phyloP scores from a whole-genome alignment of 2,888 invertebrate species.

The Tetrapedia diversipes region DNA sequence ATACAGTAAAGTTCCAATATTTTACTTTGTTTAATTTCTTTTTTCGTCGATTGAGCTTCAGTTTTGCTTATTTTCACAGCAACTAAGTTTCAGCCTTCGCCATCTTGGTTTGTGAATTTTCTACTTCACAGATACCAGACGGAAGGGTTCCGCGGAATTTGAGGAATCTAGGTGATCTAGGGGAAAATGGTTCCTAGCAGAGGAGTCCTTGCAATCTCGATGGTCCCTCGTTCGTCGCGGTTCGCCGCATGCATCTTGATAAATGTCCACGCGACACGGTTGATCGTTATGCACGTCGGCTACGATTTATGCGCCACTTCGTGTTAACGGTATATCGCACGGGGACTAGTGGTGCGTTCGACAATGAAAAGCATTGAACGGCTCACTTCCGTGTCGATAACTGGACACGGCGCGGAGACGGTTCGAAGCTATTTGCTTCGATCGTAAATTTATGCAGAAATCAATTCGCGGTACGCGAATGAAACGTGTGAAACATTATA shows the following conservation, averaged over 20 bases:
- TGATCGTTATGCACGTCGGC: slow-evolving; percentile 46
- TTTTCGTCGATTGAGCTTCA: too few species aligned
- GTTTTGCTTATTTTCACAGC: too few species aligned
- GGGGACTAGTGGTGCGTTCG: background rate
- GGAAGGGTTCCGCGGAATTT: too few species aligned
- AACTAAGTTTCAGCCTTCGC: too few species aligned
- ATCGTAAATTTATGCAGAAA: background rate
- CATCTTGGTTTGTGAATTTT: background rate
- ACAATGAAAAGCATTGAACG: slow-evolving; percentile 19
- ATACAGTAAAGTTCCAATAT: too few species aligned
- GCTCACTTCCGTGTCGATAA: slow-evolving; percentile 25
- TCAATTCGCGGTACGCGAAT: too few species aligned
- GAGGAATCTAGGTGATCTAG: too few species aligned
- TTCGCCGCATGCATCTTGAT: slow-evolving; percentile 52
- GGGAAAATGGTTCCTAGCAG: background rate
- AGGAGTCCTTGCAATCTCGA: background rate
- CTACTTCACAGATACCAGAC: too few species aligned
- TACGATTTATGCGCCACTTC: slow-evolving; percentile 32
- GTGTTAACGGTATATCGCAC: slow-evolving; percentile 43
- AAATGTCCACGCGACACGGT: slow-evolving; percentile 44
- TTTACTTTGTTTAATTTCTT: too few species aligned
- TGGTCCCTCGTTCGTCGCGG: slow-evolving; percentile 30
- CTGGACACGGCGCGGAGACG: too few species aligned
- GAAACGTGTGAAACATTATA: background rate
- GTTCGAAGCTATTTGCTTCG: background rate